Evolutionary conservation across 1,140 invertebrate species (phyloP).

Genomic region (Heliconius hermathena): DNA sequence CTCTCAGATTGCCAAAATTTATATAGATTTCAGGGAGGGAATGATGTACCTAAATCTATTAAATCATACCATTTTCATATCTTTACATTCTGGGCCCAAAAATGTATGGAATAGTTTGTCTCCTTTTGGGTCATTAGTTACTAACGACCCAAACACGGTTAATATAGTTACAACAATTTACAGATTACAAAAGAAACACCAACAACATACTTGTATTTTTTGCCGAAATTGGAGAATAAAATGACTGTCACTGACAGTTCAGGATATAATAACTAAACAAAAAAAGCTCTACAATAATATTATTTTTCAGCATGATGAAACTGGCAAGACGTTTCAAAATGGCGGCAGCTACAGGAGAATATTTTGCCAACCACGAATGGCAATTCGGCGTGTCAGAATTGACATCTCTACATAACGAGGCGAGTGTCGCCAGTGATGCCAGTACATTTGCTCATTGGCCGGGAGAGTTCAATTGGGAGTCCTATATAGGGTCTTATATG

Average conservation of each 20-base stretch:
- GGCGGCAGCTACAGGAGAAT: conserved; percentile 90
- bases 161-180: too few relatives aligned
- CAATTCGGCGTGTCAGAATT: conserved; percentile 90
- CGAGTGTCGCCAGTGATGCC: conserved; percentile 83
- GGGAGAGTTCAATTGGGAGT: conserved; percentile 59
- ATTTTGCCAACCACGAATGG: conserved; percentile 95
- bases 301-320: conserved; percentile 88
- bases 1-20: too few relatives aligned
- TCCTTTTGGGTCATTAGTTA: too few relatives aligned
- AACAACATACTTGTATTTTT: too few relatives aligned
- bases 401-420: conserved; percentile 83
- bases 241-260: not conserved
- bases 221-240: not conserved
- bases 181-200: too few relatives aligned
- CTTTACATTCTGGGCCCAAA: too few relatives aligned
- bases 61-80: too few relatives aligned
- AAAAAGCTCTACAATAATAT: not conserved
- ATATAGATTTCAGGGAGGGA: too few relatives aligned
- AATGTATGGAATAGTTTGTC: too few relatives aligned
- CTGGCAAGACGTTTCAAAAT: conserved; percentile 90
- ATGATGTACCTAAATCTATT: too few relatives aligned
- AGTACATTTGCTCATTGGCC: conserved; percentile 81
- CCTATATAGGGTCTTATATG: conserved; percentile 85
- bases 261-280: not conserved
- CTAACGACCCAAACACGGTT: too few relatives aligned